These are phyloP conservation scores for Siniperca obscura DNA, from an alignment of 2,797 vertebrate species.

Conservation along the genomic window DNA sequence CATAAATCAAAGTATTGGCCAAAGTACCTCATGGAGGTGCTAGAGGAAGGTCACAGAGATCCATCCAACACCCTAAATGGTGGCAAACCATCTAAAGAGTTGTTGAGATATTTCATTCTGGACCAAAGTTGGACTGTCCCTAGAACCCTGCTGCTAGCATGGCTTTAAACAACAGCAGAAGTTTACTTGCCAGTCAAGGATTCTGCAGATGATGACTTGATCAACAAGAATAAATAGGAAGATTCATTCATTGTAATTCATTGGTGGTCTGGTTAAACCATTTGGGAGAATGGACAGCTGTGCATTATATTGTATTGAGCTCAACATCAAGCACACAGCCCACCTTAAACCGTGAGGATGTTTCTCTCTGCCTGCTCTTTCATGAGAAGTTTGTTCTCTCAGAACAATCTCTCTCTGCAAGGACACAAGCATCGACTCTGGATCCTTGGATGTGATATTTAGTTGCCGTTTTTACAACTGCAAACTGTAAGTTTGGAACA, in stretches of 20 bases:
- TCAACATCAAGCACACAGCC: constrained; percentile 25
- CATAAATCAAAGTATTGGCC: too few species aligned
- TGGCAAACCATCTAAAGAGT: neutral
- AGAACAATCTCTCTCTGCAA: constrained; percentile 8
- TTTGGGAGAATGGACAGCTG: constrained; percentile 20
- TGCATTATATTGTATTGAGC: constrained; percentile 33
- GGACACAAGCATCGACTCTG: constrained; percentile 10
- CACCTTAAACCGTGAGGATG: neutral
- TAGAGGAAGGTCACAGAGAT: too few species aligned
- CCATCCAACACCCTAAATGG: too few species aligned
- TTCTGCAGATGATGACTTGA: neutral
- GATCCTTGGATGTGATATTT: constrained; percentile 22
- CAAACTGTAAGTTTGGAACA: constrained; percentile 9
- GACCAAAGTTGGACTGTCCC: neutral
- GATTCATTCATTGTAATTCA: neutral
- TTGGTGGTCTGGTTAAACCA: neutral
- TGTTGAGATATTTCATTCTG: neutral
- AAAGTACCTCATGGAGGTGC: too few species aligned
- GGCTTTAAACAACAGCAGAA: neutral
- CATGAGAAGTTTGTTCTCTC: constrained; percentile 41
- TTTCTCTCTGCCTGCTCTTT: constrained; percentile 30
- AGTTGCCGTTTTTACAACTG: neutral
- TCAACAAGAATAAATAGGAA: neutral
- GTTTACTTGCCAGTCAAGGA: neutral
- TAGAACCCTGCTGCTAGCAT: neutral